Conservation (phyloP, 2,888 invertebrate species). For the Oscheius myriophilus region DNA sequence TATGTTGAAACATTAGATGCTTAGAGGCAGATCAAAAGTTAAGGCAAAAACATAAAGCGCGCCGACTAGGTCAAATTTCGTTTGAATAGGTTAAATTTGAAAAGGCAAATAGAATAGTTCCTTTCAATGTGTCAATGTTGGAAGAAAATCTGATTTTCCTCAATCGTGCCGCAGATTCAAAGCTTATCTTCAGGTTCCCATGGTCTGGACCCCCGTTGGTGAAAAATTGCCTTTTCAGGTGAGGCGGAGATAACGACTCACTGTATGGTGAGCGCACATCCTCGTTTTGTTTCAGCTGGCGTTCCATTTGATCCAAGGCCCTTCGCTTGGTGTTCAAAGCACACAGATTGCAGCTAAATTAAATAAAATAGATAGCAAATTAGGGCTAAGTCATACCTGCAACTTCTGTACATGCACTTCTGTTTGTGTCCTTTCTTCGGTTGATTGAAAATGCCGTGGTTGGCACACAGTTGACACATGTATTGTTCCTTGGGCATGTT, state of each 20-base stretch:
- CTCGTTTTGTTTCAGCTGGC: constrained; percentile 35
- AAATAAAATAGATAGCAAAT: neutral
- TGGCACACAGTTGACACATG: constrained; percentile 70
- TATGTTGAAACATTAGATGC: no score
- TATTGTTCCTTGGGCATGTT: constrained; percentile 70
- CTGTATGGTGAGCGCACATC: constrained; percentile 13
- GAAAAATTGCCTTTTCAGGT: no score
- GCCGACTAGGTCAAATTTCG: no score
- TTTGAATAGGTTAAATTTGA: no score
- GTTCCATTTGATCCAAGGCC: constrained; percentile 67
- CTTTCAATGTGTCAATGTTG: no score
- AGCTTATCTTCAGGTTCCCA: constrained; percentile 24
- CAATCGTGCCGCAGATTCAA: neutral
- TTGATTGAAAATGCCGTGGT: constrained; percentile 69
- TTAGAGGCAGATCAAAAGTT: no score
- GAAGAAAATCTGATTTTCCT: neutral
- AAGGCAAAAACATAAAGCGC: no score
- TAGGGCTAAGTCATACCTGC: constrained; percentile 63
- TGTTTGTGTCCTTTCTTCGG: constrained; percentile 71
- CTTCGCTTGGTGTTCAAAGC: constrained; percentile 67
- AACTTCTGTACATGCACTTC: constrained; percentile 65
- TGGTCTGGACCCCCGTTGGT: neutral
- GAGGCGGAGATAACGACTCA: constrained; percentile 1
- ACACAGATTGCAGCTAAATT: constrained; percentile 63
- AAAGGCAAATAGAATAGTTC: no score